phyloP scores from a whole-genome alignment of 2,797 vertebrate species.

The Kryptolebias ocellatus region DNA sequence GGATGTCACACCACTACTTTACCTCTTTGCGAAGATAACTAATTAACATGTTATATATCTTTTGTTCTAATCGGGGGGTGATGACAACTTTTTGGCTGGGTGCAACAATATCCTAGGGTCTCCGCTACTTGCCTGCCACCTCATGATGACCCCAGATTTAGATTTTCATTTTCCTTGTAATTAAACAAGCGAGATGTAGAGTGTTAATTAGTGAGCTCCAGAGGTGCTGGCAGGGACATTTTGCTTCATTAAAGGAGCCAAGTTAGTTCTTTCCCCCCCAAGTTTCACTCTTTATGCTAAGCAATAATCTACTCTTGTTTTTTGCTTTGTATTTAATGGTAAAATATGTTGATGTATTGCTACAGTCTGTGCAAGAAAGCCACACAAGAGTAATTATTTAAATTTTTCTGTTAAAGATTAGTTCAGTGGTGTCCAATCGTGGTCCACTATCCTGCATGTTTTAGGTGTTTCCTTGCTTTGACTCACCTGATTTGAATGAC shows the following conservation, averaged over 20 bases:
- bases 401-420: not conserved
- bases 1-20: not conserved
- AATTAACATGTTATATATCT: constrained; percentile 1
- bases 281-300: not conserved
- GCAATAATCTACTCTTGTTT: not conserved
- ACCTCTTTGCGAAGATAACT: not conserved
- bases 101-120: not conserved
- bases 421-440: too few species aligned
- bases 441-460: too few species aligned
- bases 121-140: constrained; percentile 1
- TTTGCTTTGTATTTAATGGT: not conserved
- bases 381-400: not conserved
- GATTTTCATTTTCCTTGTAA: constrained; percentile 9
- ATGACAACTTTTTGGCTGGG: not conserved
- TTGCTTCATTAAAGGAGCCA: not conserved
- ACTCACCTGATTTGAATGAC: too few species aligned
- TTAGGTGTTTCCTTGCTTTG: too few species aligned
- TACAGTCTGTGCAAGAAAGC: not conserved
- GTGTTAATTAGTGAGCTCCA: not conserved
- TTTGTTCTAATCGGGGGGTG: not conserved
- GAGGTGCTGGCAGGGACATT: constrained; percentile 4
- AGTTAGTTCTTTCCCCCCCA: not conserved
- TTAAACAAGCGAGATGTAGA: constrained; percentile 15
- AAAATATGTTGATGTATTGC: not conserved
- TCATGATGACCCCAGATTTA: constrained; percentile 6